These are phyloP conservation scores for Pteropus rufus DNA, from an alignment of 2,797 vertebrate species.

Conservation along the genomic window DNA sequence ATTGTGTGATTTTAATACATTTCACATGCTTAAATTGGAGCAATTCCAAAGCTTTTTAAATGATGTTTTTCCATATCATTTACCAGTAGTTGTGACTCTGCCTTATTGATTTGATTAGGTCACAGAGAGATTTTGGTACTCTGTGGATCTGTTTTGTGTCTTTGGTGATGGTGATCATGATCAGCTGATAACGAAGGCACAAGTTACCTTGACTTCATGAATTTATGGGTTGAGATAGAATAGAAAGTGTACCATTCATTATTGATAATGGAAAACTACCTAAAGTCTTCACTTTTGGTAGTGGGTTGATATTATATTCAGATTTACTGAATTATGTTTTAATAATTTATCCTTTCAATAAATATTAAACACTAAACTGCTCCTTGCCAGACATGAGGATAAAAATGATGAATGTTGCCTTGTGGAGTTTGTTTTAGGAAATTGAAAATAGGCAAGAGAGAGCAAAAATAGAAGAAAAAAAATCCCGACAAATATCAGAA, in stretches of 20 bases:
- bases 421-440: background rate
- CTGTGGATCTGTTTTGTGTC: background rate
- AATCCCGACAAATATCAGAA: background rate
- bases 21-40: background rate
- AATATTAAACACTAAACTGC: background rate
- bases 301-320: background rate
- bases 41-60: background rate
- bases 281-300: background rate
- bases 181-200: background rate
- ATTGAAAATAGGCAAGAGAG: background rate
- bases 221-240: background rate
- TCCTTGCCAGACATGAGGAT: background rate
- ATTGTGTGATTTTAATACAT: constrained; percentile 20
- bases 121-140: background rate
- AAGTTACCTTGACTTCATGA: background rate
- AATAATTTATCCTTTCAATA: constrained; percentile 10
- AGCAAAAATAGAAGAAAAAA: background rate
- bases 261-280: background rate
- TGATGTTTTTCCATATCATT: background rate
- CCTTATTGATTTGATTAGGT: background rate
- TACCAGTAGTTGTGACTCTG: background rate
- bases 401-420: background rate
- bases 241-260: background rate
- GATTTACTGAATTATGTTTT: background rate
- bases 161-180: background rate